A percentile compares a stretch with the other conserved stretches of the same genome.
phyloP scores from a whole-genome alignment of 2,797 vertebrate species.

The Poecilia gillii region DNA sequence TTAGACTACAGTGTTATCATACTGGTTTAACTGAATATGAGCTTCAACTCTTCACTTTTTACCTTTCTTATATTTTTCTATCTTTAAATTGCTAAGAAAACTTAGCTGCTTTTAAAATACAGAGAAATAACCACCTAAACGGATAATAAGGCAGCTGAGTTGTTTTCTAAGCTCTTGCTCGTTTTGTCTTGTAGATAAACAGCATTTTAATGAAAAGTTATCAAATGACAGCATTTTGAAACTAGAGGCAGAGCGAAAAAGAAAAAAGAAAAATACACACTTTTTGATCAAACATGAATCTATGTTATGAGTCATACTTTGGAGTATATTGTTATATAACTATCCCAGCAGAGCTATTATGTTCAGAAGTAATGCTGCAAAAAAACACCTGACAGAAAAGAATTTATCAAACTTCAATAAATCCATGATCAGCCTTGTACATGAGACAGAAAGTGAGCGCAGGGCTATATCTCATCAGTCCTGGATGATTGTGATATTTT shows the following conservation, averaged over 20 bases:
- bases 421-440: background rate
- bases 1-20: background rate
- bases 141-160: background rate
- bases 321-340: background rate
- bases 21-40: slow-evolving; percentile 17
- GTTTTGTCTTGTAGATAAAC: background rate
- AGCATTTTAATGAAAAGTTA: background rate
- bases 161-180: background rate
- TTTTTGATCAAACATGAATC: background rate
- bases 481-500: background rate
- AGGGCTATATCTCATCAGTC: background rate
- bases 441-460: background rate
- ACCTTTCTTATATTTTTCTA: slow-evolving; percentile 17
- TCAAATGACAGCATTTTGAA: background rate
- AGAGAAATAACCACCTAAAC: background rate
- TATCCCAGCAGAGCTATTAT: background rate
- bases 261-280: background rate
- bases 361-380: background rate
- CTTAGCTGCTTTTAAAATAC: slow-evolving; percentile 13
- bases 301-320: background rate
- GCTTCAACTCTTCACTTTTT: slow-evolving; percentile 4
- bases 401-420: background rate
- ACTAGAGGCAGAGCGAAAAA: background rate
- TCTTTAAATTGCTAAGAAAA: slow-evolving; percentile 9
- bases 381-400: background rate